These are phyloP conservation scores for Drosophila cognata DNA, from an alignment of 2,888 invertebrate species.

Conservation along the genomic window DNA sequence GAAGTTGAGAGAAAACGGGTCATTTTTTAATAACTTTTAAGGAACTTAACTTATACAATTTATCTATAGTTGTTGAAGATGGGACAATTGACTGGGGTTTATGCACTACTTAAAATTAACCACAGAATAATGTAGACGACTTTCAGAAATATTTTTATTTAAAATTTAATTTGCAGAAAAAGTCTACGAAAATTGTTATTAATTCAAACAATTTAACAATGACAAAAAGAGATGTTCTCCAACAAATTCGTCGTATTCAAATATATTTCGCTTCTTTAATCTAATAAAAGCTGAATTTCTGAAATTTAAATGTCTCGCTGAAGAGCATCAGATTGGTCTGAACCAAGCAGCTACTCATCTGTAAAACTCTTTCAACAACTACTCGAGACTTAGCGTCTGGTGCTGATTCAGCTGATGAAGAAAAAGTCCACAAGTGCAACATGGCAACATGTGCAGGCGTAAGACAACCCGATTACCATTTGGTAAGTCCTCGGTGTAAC, in stretches of 20 bases:
- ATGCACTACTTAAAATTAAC: background rate
- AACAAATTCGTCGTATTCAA: background rate
- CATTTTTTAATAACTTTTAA: background rate
- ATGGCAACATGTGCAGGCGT: slow-evolving; percentile 57
- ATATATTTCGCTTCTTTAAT: background rate
- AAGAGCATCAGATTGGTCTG: background rate
- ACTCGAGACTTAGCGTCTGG: slow-evolving; percentile 10
- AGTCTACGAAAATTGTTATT: background rate
- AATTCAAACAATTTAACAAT: background rate
- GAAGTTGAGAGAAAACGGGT: background rate
- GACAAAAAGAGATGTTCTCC: background rate
- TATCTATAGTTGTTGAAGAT: background rate
- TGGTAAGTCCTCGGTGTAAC: slow-evolving; percentile 56
- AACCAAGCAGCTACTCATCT: background rate
- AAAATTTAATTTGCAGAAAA: background rate
- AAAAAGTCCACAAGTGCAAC: slow-evolving; percentile 54
- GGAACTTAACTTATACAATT: background rate
- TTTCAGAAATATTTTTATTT: background rate
- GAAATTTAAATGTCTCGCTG: background rate
- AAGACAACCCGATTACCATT: slow-evolving; percentile 76
- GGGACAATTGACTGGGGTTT: background rate
- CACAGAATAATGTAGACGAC: background rate
- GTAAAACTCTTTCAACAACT: slow-evolving; percentile 12
- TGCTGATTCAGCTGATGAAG: slow-evolving; percentile 9
- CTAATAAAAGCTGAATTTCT: background rate